Base-by-base conservation (phyloP, 2,888 invertebrate genomes). In the Eristalinus sepulchralis region DNA sequence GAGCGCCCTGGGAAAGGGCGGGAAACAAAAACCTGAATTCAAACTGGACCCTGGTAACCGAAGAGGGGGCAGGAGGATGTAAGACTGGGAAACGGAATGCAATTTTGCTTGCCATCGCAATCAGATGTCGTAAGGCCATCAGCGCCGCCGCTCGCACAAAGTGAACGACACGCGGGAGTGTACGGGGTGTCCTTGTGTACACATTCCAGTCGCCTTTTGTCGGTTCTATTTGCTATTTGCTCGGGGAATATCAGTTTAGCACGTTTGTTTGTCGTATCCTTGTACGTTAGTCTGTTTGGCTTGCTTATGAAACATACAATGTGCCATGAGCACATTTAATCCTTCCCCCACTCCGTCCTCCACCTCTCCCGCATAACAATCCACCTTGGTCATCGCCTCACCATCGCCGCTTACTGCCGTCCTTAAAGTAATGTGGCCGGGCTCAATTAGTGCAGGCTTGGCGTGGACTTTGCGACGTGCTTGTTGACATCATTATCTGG, bases 371-470 rank as follows among this genome's bases (percentile, higher is more conserved):
- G 10, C 33, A 9, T 27, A 13, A 27, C 2, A 5, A 27, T 27
- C 39, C 39, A 39, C 39, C 39, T 39, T 17, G 13, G 20, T 4
- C 27, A 31, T 6, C 33, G 17, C 27, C 11, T 13, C 36, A 17
- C 5, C 9, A 13, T 22, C 11, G 11, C 24, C 17, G 6, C 11
- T 53, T 47, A 24, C 8, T 8, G 47, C 27, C 17, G 60, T 76
- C 60, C 60, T 63, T 36, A 64, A 79, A 79, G 27, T 59, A 59
- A 79, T 59, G 59, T 72, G 34, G 17, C 57, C 70, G 24, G 47
- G 39, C 57, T 64, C 78, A 78, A 78, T 78, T 78, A 71, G 68
- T 63, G 68, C 63, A 62, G 62, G 47, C 39, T 55, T 70, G 2
- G 27, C 27, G 27, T 27, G 27, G 27, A 27, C 27, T 62, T 27